These are phyloP conservation scores for Cephus pulcher DNA, from an alignment of 2,888 invertebrate species.

Conservation along the genomic window DNA sequence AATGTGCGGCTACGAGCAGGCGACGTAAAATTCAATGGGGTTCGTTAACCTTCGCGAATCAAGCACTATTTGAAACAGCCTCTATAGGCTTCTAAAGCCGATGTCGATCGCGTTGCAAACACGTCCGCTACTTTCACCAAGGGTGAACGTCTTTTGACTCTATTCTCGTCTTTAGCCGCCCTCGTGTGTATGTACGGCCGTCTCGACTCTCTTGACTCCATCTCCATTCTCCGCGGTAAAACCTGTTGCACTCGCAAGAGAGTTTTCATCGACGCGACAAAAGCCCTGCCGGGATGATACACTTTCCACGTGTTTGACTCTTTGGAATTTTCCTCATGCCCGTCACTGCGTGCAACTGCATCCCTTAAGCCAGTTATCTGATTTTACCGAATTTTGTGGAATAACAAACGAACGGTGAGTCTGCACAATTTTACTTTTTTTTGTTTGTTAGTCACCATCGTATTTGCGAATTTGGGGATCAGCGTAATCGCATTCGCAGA, in stretches of 20 bases:
- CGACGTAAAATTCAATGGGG: constrained; percentile 24
- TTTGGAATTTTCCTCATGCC: background rate
- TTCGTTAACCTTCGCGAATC: background rate
- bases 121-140: constrained; percentile 48
- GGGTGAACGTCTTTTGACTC: constrained; percentile 55
- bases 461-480: background rate
- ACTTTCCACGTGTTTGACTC: background rate
- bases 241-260: background rate
- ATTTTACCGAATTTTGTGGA: background rate
- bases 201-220: background rate
- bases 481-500: background rate
- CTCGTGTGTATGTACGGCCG: constrained; percentile 20
- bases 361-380: background rate
- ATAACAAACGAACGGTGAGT: background rate
- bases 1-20: background rate
- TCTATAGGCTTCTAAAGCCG: background rate
- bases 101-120: background rate
- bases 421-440: background rate
- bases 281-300: background rate
- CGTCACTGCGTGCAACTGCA: background rate
- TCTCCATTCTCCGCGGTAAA: background rate
- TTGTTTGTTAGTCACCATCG: background rate
- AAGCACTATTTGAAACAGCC: background rate
- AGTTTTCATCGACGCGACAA: background rate
- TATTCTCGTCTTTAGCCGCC: constrained; percentile 46